Conservation (phyloP, 2,113 vertebrate genomes). For the Tychaedon coryphoeus region DNA sequence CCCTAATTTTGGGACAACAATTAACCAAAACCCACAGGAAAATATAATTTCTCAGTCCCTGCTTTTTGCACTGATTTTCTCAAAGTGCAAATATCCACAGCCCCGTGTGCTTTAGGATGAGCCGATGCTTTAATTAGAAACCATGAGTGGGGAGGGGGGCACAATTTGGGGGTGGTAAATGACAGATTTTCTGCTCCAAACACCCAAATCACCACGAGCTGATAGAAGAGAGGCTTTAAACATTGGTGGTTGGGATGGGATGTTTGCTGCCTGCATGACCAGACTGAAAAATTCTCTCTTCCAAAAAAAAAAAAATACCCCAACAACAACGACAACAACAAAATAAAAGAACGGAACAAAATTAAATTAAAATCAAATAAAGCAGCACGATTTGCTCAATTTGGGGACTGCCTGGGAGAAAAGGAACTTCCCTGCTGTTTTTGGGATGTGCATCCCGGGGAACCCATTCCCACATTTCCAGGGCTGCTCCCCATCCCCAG, state of each 20-base stretch:
- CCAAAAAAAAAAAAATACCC: no score
- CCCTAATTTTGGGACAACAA: background rate
- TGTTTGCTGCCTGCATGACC: background rate
- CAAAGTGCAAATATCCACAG: background rate
- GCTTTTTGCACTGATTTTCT: background rate
- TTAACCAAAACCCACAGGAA: background rate
- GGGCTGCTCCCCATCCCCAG: background rate
- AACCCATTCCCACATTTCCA: accelerated
- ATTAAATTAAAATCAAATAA: background rate
- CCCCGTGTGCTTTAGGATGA: background rate
- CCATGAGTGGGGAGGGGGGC: background rate
- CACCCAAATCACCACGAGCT: background rate
- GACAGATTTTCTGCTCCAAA: background rate
- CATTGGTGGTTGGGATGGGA: background rate
- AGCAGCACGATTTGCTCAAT: accelerated
- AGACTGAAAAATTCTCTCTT: background rate
- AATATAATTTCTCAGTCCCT: accelerated
- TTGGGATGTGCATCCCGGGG: background rate
- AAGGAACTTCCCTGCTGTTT: accelerated
- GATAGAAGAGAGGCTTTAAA: background rate
- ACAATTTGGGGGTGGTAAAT: background rate
- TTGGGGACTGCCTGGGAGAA: background rate
- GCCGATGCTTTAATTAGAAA: background rate
- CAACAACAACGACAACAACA: no score
- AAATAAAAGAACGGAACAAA: no score